Conservation (phyloP, 2,888 invertebrate genomes). For the Petrolisthes cinctipes region DNA sequence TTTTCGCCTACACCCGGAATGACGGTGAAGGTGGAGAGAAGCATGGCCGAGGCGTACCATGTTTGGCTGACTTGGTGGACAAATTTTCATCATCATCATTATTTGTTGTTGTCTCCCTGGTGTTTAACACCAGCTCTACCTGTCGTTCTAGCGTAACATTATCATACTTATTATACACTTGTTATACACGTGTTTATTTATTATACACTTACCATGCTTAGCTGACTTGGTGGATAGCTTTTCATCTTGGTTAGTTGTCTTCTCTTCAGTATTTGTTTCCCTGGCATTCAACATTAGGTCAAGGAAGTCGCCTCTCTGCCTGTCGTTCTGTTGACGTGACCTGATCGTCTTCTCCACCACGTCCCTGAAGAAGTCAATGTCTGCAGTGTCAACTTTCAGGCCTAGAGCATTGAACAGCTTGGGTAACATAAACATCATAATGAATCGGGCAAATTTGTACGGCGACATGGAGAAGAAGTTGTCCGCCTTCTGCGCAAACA, state of each 20-base stretch:
- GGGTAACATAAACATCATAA: neutral
- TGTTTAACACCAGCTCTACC: no score
- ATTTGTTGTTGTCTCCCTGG: no score
- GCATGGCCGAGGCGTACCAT: no score
- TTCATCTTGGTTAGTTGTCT: neutral
- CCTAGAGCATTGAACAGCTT: conserved; percentile 11
- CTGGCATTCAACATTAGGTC: conserved; percentile 37
- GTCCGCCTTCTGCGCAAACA: conserved; percentile 44
- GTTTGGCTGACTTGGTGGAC: no score
- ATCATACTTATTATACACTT: no score
- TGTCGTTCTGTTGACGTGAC: conserved; percentile 3
- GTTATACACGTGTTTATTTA: no score
- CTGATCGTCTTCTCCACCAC: neutral
- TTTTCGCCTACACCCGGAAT: no score
- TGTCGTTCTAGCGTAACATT: no score
- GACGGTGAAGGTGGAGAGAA: no score
- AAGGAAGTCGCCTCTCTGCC: conserved; percentile 42
- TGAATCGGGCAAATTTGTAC: neutral
- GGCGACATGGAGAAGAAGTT: conserved; percentile 27
- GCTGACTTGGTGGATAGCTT: neutral
- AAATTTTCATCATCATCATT: no score
- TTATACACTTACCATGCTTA: neutral
- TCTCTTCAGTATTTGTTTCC: neutral
- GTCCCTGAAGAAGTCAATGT: conserved; percentile 11
- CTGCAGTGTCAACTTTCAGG: neutral